Conservation (phyloP, 2,888 invertebrate genomes). For the Papilio gigon region DNA sequence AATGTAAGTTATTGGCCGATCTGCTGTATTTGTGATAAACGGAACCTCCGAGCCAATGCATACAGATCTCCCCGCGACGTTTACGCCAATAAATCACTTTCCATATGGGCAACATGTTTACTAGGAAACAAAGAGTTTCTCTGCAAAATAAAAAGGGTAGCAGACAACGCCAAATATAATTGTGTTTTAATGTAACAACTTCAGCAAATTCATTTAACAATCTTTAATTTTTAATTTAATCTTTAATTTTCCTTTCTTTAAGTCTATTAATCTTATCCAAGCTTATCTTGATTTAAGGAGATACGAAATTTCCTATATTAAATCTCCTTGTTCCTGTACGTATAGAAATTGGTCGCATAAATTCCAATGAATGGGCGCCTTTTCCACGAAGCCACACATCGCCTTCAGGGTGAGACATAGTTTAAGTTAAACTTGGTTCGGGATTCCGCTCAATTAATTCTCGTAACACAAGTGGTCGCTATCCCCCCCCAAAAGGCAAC, state of each 20-base stretch:
- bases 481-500: constrained; percentile 6
- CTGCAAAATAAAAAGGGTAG: background rate
- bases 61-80: constrained; percentile 45
- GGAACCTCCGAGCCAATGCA: constrained; percentile 49
- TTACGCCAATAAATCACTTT: background rate
- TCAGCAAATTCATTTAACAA: background rate
- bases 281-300: background rate
- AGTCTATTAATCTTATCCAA: background rate
- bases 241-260: background rate
- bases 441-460: constrained; percentile 32
- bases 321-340: background rate
- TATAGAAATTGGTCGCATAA: background rate
- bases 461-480: constrained; percentile 5
- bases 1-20: constrained; percentile 51
- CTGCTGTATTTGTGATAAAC: constrained; percentile 46
- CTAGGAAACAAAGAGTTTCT: background rate
- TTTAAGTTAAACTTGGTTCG: constrained; percentile 22
- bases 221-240: background rate
- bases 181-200: background rate
- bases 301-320: background rate
- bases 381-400: constrained; percentile 12
- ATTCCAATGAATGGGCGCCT: constrained; percentile 12
- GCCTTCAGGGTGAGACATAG: constrained; percentile 17
- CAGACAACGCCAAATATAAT: background rate
- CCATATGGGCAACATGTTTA: constrained; percentile 6